phyloP scores from a whole-genome alignment of 2,797 vertebrate genomes.

The Malacoraja senta region DNA sequence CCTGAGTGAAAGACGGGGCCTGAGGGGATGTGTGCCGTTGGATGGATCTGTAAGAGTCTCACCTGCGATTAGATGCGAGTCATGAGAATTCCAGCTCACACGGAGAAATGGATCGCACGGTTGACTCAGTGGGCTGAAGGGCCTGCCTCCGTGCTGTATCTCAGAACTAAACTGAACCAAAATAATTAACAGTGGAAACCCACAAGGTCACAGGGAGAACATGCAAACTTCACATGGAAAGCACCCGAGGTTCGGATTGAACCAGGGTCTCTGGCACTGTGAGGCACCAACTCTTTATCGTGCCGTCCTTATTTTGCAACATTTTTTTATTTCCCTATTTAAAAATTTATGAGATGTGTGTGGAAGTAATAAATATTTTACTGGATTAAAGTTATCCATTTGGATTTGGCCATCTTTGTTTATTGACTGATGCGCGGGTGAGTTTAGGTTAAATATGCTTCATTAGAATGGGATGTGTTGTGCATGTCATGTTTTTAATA shows the following conservation, averaged over 20 bases:
- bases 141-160: too few relatives aligned
- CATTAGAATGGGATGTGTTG: not conserved
- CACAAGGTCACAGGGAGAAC: too few relatives aligned
- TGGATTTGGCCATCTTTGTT: not conserved
- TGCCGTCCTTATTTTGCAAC: too few relatives aligned
- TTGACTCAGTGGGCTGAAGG: too few relatives aligned
- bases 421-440: not conserved
- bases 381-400: not conserved
- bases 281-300: too few relatives aligned
- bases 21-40: not conserved
- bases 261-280: too few relatives aligned
- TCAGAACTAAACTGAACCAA: too few relatives aligned
- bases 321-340: too few relatives aligned
- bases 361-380: not conserved
- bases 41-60: not conserved
- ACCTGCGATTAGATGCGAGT: not conserved
- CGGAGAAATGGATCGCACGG: not conserved
- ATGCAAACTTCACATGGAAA: too few relatives aligned
- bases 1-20: not conserved
- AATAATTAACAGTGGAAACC: too few relatives aligned
- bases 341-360: not conserved
- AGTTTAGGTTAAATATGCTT: not conserved
- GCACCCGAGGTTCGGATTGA: too few relatives aligned
- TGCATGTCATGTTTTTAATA: not conserved
- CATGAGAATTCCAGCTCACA: not conserved